These are phyloP conservation scores for Macrophya alboannulata DNA, from an alignment of 2,888 invertebrate genomes.

Conservation along the genomic window DNA sequence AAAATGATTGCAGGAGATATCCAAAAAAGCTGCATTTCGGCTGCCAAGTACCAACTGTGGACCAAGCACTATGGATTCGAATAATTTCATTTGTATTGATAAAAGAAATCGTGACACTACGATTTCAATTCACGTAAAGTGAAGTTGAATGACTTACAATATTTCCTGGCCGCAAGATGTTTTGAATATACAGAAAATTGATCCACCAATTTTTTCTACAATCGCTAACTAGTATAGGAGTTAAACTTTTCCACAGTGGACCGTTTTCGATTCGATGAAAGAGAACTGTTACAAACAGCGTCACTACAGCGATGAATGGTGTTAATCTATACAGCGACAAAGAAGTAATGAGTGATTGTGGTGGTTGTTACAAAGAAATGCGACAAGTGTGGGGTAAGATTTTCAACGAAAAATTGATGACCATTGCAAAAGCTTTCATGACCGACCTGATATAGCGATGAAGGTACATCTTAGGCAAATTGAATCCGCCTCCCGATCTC, in stretches of 20 bases:
- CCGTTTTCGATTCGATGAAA: conserved; percentile 81
- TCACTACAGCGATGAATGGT: conserved; percentile 81
- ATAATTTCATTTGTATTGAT: not conserved
- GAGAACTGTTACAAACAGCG: conserved; percentile 81
- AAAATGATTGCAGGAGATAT: not conserved
- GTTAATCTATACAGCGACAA: conserved; percentile 82
- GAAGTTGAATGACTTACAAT: not conserved
- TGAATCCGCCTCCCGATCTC: conserved; percentile 73
- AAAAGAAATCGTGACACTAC: not conserved
- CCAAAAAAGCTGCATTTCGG: conserved; percentile 9
- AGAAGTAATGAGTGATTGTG: too few species aligned
- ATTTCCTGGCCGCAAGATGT: conserved; percentile 62
- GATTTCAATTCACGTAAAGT: too few species aligned
- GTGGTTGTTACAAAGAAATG: too few species aligned
- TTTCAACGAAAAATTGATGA: too few species aligned
- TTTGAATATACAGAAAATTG: conserved; percentile 81
- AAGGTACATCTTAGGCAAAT: conserved; percentile 77
- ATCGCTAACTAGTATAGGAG: conserved; percentile 64
- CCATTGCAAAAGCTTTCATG: too few species aligned
- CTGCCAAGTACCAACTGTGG: conserved; percentile 5
- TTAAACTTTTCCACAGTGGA: conserved; percentile 75
- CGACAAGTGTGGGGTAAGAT: too few species aligned
- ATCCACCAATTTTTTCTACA: conserved; percentile 82
- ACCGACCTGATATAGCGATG: conserved; percentile 80
- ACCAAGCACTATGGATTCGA: conserved; percentile 9